phyloP scores from a whole-genome alignment of 2,797 vertebrate species.

The Protosalanx chinensis region DNA sequence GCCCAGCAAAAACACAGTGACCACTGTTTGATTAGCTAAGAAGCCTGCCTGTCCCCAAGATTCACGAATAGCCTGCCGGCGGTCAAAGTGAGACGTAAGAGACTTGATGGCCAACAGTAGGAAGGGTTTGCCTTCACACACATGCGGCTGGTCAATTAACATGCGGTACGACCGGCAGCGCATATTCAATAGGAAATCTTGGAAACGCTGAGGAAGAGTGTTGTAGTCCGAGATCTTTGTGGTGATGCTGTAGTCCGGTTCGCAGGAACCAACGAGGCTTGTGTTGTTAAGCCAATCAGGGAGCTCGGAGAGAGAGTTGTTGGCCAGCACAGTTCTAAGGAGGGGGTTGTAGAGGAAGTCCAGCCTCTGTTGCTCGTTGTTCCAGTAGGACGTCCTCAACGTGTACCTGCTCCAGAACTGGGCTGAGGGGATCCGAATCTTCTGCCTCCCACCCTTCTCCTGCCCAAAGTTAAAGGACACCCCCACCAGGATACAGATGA shows the following conservation, averaged over 20 bases:
- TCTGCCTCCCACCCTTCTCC: slow-evolving; percentile 51
- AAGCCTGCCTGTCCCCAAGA: slow-evolving; percentile 85
- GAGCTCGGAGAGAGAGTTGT: slow-evolving; percentile 56
- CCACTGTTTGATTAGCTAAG: slow-evolving; percentile 73
- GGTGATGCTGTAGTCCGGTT: slow-evolving; percentile 71
- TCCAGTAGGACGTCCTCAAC: slow-evolving; percentile 81
- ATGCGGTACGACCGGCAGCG: slow-evolving; percentile 85
- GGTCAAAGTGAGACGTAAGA: slow-evolving; percentile 85
- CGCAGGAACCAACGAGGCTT: slow-evolving; percentile 61
- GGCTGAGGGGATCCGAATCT: slow-evolving; percentile 61
- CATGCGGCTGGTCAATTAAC: slow-evolving; percentile 74
- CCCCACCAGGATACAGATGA: slow-evolving; percentile 82
- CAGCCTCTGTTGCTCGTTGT: slow-evolving; percentile 84
- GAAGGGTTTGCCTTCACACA: slow-evolving; percentile 81
- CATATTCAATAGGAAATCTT: slow-evolving; percentile 88
- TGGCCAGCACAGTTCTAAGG: slow-evolving; percentile 47
- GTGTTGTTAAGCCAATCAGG: slow-evolving; percentile 66
- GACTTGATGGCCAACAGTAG: slow-evolving; percentile 89
- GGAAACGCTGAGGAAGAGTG: slow-evolving; percentile 79
- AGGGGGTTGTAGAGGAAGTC: slow-evolving; percentile 80
- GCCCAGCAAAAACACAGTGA: slow-evolving; percentile 87
- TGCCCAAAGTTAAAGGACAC: slow-evolving; percentile 73
- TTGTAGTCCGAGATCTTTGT: slow-evolving; percentile 76
- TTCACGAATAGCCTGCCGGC: slow-evolving; percentile 92
- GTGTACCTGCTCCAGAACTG: slow-evolving; percentile 77